phyloP scores from a whole-genome alignment of 2,113 vertebrate species.

The Neolamprologus modestus region DNA sequence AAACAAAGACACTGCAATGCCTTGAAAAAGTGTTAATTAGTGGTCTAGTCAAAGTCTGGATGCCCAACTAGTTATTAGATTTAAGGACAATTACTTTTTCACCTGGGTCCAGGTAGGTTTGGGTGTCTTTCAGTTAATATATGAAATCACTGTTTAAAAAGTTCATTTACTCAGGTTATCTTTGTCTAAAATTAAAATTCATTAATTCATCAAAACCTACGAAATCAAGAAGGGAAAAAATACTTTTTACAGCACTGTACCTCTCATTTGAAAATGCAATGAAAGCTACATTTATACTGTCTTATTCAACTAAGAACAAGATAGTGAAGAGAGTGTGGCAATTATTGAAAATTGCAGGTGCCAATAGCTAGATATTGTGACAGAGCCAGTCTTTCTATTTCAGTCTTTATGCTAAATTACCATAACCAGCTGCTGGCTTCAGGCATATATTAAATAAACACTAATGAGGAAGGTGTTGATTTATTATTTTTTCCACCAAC shows the following conservation, averaged over 20 bases:
- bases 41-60: not conserved
- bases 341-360: not conserved
- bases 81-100: not conserved
- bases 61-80: not conserved
- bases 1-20: not conserved
- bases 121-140: not conserved
- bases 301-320: not conserved
- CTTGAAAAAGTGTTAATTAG: not conserved
- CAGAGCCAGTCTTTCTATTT: not conserved
- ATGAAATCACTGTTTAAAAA: not conserved
- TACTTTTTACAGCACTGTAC: not conserved
- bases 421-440: not conserved
- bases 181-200: not conserved
- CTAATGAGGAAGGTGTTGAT: not conserved
- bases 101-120: not conserved
- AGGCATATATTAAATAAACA: not conserved
- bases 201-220: rapidly evolving
- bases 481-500: not conserved
- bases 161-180: not conserved
- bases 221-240: not conserved
- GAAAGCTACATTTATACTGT: not conserved
- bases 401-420: not conserved
- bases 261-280: not conserved
- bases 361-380: not conserved
- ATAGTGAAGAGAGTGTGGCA: not conserved